Evolutionary conservation across 2,888 invertebrate species (phyloP).

Genomic region (Macaria liturata): DNA sequence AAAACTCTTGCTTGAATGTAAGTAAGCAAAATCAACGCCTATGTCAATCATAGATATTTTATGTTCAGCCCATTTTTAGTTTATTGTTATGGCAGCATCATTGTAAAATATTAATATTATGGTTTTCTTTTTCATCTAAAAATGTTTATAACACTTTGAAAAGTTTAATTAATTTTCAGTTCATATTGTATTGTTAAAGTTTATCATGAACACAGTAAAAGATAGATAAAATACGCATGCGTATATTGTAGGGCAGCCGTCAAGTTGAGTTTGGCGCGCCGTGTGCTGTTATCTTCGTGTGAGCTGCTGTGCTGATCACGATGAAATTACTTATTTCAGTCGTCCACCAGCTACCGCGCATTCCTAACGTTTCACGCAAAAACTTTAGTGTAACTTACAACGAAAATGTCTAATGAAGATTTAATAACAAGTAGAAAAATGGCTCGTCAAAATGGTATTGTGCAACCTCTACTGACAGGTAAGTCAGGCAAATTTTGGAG

Average conservation of each 20-base stretch:
- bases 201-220: too few relatives aligned
- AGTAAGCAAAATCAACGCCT: too few relatives aligned
- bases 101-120: too few relatives aligned
- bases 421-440: constrained; percentile 61
- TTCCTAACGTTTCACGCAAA: constrained; percentile 53
- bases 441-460: constrained; percentile 90
- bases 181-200: too few relatives aligned
- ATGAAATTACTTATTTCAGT: constrained; percentile 77
- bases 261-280: constrained; percentile 70
- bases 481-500: constrained; percentile 55
- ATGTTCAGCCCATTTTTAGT: too few relatives aligned
- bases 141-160: too few relatives aligned
- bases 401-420: constrained; percentile 70
- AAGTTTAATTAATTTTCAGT: too few relatives aligned
- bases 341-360: constrained; percentile 60
- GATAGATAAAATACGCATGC: constrained; percentile 59
- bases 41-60: too few relatives aligned
- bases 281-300: constrained; percentile 56
- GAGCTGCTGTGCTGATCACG: constrained; percentile 52
- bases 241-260: constrained; percentile 41
- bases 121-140: too few relatives aligned
- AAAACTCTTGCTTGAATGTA: too few relatives aligned
- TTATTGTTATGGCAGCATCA: too few relatives aligned
- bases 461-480: constrained; percentile 96
- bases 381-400: constrained; percentile 38